Evolutionary conservation across 2,797 vertebrate genomes (phyloP), one percentile per base, ranked within the genome.

Genomic region (Bryconaethiops microstoma): DNA sequence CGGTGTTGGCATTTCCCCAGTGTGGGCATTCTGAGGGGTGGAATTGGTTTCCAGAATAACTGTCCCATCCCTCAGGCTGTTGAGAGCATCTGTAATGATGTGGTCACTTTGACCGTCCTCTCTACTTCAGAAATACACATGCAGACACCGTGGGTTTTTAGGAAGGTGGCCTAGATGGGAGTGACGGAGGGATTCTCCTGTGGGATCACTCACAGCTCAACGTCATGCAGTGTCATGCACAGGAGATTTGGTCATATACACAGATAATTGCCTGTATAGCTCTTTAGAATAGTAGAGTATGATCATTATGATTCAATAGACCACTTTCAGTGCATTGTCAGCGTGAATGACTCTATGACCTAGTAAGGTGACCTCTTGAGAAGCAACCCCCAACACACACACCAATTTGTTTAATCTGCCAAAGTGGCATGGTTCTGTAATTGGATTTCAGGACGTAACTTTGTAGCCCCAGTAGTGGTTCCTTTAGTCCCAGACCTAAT

Each of bases 51-150:
- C 63, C 63, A 77, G 14, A 75, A 74, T 65, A 52, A 77, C 60
- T 77, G 52, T 39, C 74, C 50, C 54, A 85, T 78, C 88, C 90
- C 88, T 84, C 69, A 84, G 90, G 90, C 87, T 59, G 19, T 67
- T 64, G 79, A 89, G 82, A 84, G 84, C 82, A 85, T 79, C 88
- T 92, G 88, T 88, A 90, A 90, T 91, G 90, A 92, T 90, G 89
- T 91, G 87, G 25, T 91, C 90, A 87, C 87, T 91, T 91, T 90
- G 91, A 92, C 91, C 90, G 90, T 92, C 45, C 52, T 55, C 59
- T 74, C 40, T 65, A 59, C 57, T 76, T 52, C 69, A 60, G 63
- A 83, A 64, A 81, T 60, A 73, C 64, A 62, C 74, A 70, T 19
- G 76, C 17, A 77, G 35, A 70, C 40, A 64, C 29, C 19, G 45